Conservation (phyloP, 2,797 vertebrate species). For the Peromyscus eremicus region DNA sequence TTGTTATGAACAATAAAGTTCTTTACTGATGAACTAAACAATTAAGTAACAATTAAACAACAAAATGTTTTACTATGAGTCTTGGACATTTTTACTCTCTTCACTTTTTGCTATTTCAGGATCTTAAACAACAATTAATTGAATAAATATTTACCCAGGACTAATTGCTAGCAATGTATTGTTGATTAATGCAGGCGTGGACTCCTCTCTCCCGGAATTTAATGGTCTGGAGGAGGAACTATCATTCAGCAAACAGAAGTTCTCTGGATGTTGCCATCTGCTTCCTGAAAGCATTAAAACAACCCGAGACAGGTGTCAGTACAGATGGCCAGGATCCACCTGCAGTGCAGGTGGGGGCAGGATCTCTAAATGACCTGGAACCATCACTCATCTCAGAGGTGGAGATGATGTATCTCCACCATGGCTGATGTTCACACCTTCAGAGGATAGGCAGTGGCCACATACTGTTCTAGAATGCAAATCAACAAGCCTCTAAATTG, state of each 20-base stretch:
- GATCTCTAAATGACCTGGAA: background rate
- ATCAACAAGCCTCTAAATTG: background rate
- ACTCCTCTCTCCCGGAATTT: background rate
- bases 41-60: slow-evolving; percentile 7
- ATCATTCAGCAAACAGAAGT: slow-evolving; percentile 48
- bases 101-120: slow-evolving; percentile 46
- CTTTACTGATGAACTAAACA: slow-evolving; percentile 2
- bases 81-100: background rate
- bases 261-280: slow-evolving; percentile 61
- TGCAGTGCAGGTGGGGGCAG: background rate
- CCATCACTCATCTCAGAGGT: background rate
- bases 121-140: slow-evolving; percentile 64
- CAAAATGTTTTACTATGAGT: background rate
- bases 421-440: background rate
- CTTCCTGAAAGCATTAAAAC: slow-evolving; percentile 19
- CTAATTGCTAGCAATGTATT: slow-evolving; percentile 31
- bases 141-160: slow-evolving; percentile 59
- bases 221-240: slow-evolving; percentile 5
- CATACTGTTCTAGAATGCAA: background rate
- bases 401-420: background rate
- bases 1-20: slow-evolving; percentile 33
- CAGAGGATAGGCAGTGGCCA: background rate
- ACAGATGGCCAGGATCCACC: slow-evolving; percentile 39
- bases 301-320: slow-evolving; percentile 32
- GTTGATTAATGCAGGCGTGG: slow-evolving; percentile 33